A percentile compares a stretch with the other conserved stretches of the same genome.
Conservation (phyloP, 2,797 vertebrate genomes). For the Pteronotus mesoamericanus region DNA sequence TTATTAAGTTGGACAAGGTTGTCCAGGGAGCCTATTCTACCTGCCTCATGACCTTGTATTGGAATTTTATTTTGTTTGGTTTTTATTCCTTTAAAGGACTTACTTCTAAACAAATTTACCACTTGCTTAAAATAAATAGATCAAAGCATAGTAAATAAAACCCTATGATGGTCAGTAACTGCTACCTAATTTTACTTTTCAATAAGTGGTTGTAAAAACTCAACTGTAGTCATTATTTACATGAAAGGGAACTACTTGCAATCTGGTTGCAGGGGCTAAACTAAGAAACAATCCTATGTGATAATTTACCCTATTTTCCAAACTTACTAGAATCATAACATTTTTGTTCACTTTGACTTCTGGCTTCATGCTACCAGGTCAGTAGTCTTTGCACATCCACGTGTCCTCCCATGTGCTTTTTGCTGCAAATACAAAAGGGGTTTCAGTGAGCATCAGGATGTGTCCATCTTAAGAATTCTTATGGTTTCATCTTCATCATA, state of each 20-base stretch:
- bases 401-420: fast-evolving
- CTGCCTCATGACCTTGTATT: neutral
- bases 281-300: neutral
- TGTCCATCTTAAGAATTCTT: fast-evolving
- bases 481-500: neutral
- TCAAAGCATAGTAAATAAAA: conserved; percentile 54
- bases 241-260: neutral
- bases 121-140: conserved; percentile 66
- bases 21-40: neutral
- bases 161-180: conserved; percentile 74
- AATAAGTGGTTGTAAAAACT: conserved; percentile 71
- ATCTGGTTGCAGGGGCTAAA: neutral
- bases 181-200: conserved; percentile 74
- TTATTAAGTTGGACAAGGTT: neutral
- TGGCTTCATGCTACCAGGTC: neutral
- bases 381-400: neutral
- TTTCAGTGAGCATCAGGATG: neutral
- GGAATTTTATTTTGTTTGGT: neutral
- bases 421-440: neutral
- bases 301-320: neutral
- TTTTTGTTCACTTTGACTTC: neutral
- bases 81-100: neutral
- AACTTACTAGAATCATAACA: neutral
- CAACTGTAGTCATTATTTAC: neutral
- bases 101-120: conserved; percentile 28